Evolutionary conservation across 2,797 vertebrate species (phyloP).

Genomic region (Pseudomugil gertrudae): DNA sequence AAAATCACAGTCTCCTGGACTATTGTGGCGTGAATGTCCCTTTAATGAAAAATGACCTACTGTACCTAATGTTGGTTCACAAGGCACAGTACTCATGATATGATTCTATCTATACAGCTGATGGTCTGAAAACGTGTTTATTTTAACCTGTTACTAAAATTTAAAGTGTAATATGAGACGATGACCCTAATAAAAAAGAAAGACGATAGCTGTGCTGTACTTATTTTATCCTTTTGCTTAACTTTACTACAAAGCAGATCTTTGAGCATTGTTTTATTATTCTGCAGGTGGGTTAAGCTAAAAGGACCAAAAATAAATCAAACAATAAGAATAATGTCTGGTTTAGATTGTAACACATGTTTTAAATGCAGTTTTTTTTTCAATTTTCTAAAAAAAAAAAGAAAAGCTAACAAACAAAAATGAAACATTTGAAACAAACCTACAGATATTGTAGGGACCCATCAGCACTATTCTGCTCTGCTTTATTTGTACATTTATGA

Average conservation of each 20-base stretch:
- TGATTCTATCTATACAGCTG: neutral
- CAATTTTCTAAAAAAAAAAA: slow-evolving; percentile 6
- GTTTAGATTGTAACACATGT: neutral
- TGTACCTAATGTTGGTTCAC: too few relatives aligned
- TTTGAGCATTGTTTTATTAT: neutral
- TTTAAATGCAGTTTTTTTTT: neutral
- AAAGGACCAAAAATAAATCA: too few relatives aligned
- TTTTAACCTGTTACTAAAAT: neutral
- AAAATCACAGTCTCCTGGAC: too few relatives aligned
- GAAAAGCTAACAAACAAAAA: too few relatives aligned
- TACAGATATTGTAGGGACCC: neutral
- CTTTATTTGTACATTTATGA: too few relatives aligned
- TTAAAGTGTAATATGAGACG: neutral
- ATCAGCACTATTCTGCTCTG: neutral
- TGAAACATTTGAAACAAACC: neutral
- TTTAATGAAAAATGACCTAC: too few relatives aligned
- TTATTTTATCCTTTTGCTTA: neutral
- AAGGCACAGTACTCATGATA: neutral
- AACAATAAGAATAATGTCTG: too few relatives aligned
- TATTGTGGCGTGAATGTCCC: too few relatives aligned
- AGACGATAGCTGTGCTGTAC: too few relatives aligned
- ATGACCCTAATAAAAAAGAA: neutral
- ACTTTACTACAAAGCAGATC: neutral
- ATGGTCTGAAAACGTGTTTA: neutral
- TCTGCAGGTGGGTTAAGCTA: neutral